phyloP scores from a whole-genome alignment of 2,113 vertebrate species.

The Carassius gibelio region DNA sequence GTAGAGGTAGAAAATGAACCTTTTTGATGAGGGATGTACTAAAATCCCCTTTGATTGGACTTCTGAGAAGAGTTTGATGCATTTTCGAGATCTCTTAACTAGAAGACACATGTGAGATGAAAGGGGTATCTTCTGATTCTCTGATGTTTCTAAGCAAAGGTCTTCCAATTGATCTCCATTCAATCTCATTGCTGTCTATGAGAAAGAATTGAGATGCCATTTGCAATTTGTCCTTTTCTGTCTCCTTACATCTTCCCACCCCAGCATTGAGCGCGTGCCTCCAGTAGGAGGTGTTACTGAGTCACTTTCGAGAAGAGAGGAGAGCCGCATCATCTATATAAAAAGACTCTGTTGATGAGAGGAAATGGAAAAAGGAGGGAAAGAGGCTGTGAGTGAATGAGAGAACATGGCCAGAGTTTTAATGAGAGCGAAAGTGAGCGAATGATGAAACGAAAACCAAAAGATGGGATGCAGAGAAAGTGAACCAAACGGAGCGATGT shows the following conservation, averaged over 20 bases:
- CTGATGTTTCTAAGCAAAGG: background rate
- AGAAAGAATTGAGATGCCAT: background rate
- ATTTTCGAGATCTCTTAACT: background rate
- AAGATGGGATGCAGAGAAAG: constrained; percentile 6
- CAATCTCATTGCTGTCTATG: background rate
- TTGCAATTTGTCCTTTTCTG: background rate
- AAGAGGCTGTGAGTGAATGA: constrained; percentile 20
- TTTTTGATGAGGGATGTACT: background rate
- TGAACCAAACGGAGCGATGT: background rate
- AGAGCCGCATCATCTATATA: constrained; percentile 43
- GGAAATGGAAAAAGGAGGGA: constrained; percentile 42
- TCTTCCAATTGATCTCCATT: background rate
- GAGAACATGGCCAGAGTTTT: constrained; percentile 38
- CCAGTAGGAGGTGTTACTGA: constrained; percentile 38
- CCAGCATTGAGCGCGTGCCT: background rate
- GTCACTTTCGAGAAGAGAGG: background rate
- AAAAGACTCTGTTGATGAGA: constrained; percentile 49
- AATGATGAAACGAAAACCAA: constrained; percentile 1
- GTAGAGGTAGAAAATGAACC: background rate
- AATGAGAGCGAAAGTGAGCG: constrained; percentile 25
- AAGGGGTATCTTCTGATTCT: background rate
- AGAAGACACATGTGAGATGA: background rate
- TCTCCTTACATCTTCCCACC: background rate
- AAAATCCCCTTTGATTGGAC: background rate
- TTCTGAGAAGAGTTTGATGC: background rate